Evolutionary conservation across 2,888 invertebrate species (phyloP), one percentile per base, ranked within the genome.

Genomic region (Lysandra coridon): DNA sequence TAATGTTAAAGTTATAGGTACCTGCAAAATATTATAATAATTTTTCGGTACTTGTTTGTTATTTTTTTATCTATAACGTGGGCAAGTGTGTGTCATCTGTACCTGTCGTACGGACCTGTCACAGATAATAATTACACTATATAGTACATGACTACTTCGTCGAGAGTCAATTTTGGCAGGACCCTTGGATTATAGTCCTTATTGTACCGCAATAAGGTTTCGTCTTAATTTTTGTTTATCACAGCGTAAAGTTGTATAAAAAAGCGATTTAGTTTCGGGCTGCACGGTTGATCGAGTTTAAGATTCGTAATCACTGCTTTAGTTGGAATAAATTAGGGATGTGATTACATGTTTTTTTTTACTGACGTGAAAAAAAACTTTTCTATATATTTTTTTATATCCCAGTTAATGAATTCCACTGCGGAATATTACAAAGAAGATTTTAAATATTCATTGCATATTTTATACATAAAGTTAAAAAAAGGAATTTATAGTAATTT

Each of bases 121-220:
- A 92, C 91, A 93, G 89, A 90, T 89, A 85, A 91, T 93, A 92
- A 94, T 93, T 94, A 91, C 91, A 89, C 87, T 90, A 91, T 89
- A 91, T 89, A 91, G 90, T 88, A 90, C 87, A 88, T 87, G 89
- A 86, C 80, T 82, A 83, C 82, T 80, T 85, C 87, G 90, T 87
- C 88, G 82, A 86, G 86, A 85, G 82, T 44, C 30, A 64, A 60
- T 77, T 80, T 79, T 78, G 73, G 76, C 57, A 73, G 80, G 10
- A 78, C 69, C 49, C 49, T 78, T 57, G 79, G 73, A 81, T 78
- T 82, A 79, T 87, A 80, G 79, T 82, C 84, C 84, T 87, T 92
- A 87, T 78, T 0, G 0, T 4, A 0, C 44, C 12, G 3, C 0
- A 30, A 81, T 87, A 85, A 84, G 84, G 84, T 62, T 23, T 17